Evolutionary conservation across 2,797 vertebrate genomes (phyloP), one percentile per base, ranked within the genome.

Genomic region (Anas georgica): DNA sequence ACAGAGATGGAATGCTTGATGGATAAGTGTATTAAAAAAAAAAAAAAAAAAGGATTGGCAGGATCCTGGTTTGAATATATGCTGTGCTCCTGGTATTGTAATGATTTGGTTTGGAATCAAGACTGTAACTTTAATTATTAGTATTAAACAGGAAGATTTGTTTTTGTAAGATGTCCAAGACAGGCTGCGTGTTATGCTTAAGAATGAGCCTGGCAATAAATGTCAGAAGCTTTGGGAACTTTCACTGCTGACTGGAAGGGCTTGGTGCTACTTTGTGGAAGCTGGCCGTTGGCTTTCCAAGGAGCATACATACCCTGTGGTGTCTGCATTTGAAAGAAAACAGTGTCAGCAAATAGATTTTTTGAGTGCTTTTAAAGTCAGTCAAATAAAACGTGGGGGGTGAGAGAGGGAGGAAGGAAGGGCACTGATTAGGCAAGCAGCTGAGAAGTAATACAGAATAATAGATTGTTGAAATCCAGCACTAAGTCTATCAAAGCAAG

Each of bases 401-500:
- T 46, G 46, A 29, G 35, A 58, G 50, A 68, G 69, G 25, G 50
- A 48, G 29, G 54, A 10, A 31, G 54, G 17, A 18, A 55, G 39
- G 59, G 17, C 37, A 21, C 5, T 18, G 37, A 79, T 79, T 86
- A 92, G 73, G 66, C 68, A 69, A 73, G 73, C 46, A 54, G 82
- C 88, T 81, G 80, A 55, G 74, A 88, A 94, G 91, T 76, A 95
- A 83, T 14, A 48, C 33, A 69, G 78, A 63, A 54, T 60, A 73
- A 80, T 92, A 92, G 96, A 96, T 92, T 91, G 56, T 54, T 46
- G 33, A 89, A 90, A 91, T 76, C 87, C 81, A 82, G 81, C 35
- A 60, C 68, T 97, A 97, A 97, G 97, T 97, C 97, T 93, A 86
- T 97, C 96, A 90, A 82, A 96, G 94, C 86, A 73, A 96, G 97